Percentiles rank a stretch among this genome's conserved stretches.
Conservation (phyloP, 2,113 vertebrate genomes). For the Trochalopteron elliotii region DNA sequence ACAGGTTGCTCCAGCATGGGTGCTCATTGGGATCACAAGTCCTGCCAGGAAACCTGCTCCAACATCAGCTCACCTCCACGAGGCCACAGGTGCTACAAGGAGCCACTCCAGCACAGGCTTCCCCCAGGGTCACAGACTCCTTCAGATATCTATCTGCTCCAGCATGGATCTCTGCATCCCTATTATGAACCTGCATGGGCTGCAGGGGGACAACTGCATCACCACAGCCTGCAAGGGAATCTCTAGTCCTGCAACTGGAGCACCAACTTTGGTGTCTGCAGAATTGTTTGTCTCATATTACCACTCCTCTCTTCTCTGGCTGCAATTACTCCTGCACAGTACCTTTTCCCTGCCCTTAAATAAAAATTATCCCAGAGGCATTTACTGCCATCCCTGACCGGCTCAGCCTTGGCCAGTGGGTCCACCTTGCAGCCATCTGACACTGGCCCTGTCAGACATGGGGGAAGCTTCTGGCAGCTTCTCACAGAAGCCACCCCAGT, state of each 20-base stretch:
- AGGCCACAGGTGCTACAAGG: not conserved
- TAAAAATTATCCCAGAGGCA: not conserved
- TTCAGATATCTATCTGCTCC: not conserved
- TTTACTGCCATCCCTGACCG: not conserved
- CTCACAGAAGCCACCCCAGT: not conserved
- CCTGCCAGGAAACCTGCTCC: not conserved
- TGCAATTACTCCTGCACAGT: not conserved
- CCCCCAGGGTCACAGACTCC: not conserved
- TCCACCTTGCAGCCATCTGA: not conserved
- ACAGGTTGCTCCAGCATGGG: not conserved
- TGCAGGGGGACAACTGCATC: not conserved
- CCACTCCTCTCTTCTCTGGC: not conserved
- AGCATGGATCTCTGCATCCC: not conserved
- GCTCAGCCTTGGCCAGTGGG: not conserved
- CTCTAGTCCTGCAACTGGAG: not conserved
- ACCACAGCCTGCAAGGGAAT: not conserved
- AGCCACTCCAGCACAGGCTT: not conserved
- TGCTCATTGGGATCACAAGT: not conserved
- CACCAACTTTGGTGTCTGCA: not conserved
- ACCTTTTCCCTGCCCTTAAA: not conserved
- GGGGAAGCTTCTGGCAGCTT: not conserved
- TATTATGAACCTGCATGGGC: not conserved
- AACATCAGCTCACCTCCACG: not conserved
- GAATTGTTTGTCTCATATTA: not conserved
- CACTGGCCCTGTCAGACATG: too few relatives aligned